phyloP scores from a whole-genome alignment of 2,113 vertebrate genomes.

The Otolemur garnettii region DNA sequence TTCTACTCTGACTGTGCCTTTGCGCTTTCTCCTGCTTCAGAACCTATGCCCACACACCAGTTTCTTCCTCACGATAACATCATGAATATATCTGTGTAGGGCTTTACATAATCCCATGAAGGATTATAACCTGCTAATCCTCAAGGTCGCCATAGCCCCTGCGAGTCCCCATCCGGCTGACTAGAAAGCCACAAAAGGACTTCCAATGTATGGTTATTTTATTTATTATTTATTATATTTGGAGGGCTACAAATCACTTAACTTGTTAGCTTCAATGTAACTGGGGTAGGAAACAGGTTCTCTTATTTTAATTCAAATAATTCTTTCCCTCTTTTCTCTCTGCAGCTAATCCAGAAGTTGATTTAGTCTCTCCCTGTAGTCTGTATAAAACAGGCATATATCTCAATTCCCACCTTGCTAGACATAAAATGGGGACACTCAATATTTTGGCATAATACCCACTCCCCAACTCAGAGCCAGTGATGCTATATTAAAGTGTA shows the following conservation, averaged over 20 bases:
- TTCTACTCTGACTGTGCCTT: slow-evolving; percentile 28
- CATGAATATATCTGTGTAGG: neutral
- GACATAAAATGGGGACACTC: slow-evolving; percentile 40
- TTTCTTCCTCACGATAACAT: neutral
- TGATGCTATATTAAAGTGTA: slow-evolving; percentile 43
- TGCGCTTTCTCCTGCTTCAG: neutral
- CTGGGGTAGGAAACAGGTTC: neutral
- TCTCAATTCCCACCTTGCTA: slow-evolving; percentile 58
- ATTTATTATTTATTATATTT: slow-evolving; percentile 6
- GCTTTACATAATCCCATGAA: neutral
- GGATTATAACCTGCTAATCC: neutral
- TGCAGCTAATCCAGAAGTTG: slow-evolving; percentile 30
- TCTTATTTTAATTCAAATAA: slow-evolving; percentile 8
- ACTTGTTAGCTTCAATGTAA: neutral
- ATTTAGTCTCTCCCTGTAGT: neutral
- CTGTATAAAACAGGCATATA: slow-evolving; percentile 40
- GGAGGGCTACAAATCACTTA: neutral
- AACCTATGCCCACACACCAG: neutral
- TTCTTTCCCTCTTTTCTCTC: neutral
- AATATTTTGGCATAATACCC: slow-evolving; percentile 38
- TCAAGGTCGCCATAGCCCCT: neutral
- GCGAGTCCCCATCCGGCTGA: neutral
- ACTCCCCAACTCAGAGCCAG: slow-evolving; percentile 38
- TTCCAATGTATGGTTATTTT: neutral
- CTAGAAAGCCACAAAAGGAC: neutral